A percentile compares a stretch with the other conserved stretches of the same genome.
Evolutionary conservation across 2,888 invertebrate species (phyloP).

Genomic region (Ametastegia equiseti): DNA sequence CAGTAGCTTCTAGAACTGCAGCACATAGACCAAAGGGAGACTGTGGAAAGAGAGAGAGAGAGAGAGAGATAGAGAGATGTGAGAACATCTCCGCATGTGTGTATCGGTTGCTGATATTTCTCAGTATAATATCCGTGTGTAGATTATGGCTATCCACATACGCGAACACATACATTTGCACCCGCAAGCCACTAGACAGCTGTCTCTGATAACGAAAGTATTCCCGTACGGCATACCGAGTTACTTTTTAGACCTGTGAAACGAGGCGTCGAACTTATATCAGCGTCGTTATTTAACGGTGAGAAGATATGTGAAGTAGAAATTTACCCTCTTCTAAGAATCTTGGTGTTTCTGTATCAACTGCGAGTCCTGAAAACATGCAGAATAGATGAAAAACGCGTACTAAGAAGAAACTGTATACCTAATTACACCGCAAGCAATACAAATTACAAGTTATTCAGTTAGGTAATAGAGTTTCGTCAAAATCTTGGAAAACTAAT

Average conservation of each 20-base stretch:
- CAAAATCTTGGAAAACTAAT: not conserved
- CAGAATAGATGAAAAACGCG: too few species aligned
- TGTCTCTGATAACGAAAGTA: constrained; percentile 4
- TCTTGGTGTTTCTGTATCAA: too few species aligned
- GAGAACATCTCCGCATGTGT: not conserved
- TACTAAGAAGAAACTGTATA: too few species aligned
- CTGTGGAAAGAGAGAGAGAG: not conserved
- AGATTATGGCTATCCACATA: not conserved
- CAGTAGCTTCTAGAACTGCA: not conserved
- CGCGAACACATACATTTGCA: not conserved
- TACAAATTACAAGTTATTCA: too few species aligned
- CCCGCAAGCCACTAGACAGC: not conserved
- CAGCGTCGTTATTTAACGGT: not conserved
- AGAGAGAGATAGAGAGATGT: too few species aligned
- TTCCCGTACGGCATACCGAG: not conserved
- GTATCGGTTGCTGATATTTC: not conserved
- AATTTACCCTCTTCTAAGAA: too few species aligned
- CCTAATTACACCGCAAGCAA: too few species aligned
- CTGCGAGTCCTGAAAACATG: not conserved
- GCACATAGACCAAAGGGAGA: not conserved
- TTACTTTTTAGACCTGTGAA: not conserved
- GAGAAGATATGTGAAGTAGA: not conserved
- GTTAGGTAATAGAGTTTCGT: not conserved
- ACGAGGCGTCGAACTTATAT: constrained; percentile 1
- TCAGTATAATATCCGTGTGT: not conserved